Conservation (phyloP, 2,888 invertebrate species). For the Drosophila peninsularis region DNA sequence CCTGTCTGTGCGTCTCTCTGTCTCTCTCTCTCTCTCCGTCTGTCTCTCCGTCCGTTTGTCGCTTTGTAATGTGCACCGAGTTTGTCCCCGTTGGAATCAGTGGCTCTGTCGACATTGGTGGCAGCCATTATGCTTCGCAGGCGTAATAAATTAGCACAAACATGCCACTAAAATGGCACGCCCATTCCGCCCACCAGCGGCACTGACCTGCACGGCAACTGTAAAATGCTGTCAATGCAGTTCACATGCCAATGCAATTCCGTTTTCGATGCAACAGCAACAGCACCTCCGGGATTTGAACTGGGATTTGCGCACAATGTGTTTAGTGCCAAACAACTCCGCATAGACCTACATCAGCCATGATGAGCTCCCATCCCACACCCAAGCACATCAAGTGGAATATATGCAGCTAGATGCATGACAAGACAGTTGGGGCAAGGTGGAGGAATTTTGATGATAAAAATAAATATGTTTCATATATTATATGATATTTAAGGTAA, state of each 20-base stretch:
- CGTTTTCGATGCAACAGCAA: constrained; percentile 55
- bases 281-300: constrained; percentile 71
- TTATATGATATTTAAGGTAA: too few relatives aligned
- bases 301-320: constrained; percentile 77
- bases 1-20: constrained; percentile 17
- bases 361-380: constrained; percentile 27
- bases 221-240: constrained; percentile 77
- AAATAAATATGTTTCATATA: too few relatives aligned
- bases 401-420: neutral
- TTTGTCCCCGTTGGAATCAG: constrained; percentile 58
- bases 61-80: constrained; percentile 54
- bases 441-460: too few relatives aligned
- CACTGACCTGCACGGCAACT: constrained; percentile 51
- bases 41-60: constrained; percentile 23
- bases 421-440: too few relatives aligned
- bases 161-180: constrained; percentile 79
- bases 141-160: constrained; percentile 80
- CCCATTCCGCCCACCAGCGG: constrained; percentile 47
- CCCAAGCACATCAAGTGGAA: constrained; percentile 44
- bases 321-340: constrained; percentile 67
- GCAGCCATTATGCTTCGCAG: constrained; percentile 67
- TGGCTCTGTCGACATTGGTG: constrained; percentile 30
- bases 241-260: constrained; percentile 68
- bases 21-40: constrained; percentile 8
- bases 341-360: neutral